phyloP scores from a whole-genome alignment of 2,113 vertebrate species.

The Hypomesus transpacificus region DNA sequence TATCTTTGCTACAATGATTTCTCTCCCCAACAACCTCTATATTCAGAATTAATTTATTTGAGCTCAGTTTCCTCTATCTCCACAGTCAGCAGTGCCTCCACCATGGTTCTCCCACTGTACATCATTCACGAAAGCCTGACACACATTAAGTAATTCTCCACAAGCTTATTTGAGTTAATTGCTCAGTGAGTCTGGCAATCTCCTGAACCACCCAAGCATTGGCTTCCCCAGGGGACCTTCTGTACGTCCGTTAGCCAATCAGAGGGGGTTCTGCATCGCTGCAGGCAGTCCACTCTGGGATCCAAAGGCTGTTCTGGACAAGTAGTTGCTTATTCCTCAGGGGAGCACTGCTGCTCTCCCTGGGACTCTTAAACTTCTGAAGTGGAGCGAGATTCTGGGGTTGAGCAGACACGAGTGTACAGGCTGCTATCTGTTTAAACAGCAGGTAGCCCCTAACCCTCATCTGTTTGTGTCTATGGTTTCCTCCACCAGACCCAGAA shows the following conservation, averaged over 20 bases:
- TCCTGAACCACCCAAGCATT: slow-evolving; percentile 63
- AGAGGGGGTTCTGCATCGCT: slow-evolving; percentile 41
- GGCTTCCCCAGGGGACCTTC: slow-evolving; percentile 47
- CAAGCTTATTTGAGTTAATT: slow-evolving; percentile 62
- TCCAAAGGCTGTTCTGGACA: slow-evolving; percentile 69
- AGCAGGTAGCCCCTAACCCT: slow-evolving; percentile 63
- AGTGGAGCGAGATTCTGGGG: slow-evolving; percentile 56
- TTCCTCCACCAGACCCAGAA: slow-evolving; percentile 53
- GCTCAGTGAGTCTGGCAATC: slow-evolving; percentile 49
- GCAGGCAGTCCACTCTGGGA: slow-evolving; percentile 58
- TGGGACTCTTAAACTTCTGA: slow-evolving; percentile 64
- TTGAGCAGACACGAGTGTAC: slow-evolving; percentile 41
- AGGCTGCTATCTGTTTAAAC: slow-evolving; percentile 66
- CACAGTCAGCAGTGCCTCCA: slow-evolving; percentile 3
- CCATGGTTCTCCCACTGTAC: slow-evolving; percentile 28
- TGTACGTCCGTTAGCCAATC: slow-evolving; percentile 54
- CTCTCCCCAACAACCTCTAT: too few relatives aligned
- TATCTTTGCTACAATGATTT: too few relatives aligned
- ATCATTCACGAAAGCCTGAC: slow-evolving; percentile 35
- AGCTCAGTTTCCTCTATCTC: neutral
- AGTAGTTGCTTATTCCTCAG: slow-evolving; percentile 65
- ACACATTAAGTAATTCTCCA: slow-evolving; percentile 52
- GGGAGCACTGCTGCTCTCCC: slow-evolving; percentile 46
- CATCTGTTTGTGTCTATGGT: slow-evolving; percentile 56
- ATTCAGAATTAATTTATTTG: too few relatives aligned